phyloP scores from a whole-genome alignment of 2,888 invertebrate genomes.

The Cataglyphis albicans region DNA sequence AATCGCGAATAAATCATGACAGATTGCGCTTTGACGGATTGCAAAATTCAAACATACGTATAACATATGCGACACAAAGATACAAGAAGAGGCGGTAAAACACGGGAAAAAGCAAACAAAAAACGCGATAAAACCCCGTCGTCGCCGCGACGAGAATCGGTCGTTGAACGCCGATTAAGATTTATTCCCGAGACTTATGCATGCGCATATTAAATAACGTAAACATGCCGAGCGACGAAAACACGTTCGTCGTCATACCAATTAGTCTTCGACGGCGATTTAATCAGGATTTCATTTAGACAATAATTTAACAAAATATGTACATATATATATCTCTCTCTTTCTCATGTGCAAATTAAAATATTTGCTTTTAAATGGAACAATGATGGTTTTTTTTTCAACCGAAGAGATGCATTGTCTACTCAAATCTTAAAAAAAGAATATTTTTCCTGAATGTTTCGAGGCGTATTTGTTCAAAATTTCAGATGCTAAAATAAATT shows the following conservation, averaged over 20 bases:
- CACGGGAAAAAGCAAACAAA: constrained; percentile 29
- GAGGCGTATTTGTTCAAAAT: too few relatives aligned
- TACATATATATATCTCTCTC: neutral
- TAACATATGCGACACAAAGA: constrained; percentile 5
- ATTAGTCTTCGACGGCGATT: constrained; percentile 20
- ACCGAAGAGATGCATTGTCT: neutral
- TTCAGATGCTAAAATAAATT: too few relatives aligned
- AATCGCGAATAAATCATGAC: constrained; percentile 36
- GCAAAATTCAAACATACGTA: constrained; percentile 21
- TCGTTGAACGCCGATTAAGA: constrained; percentile 48
- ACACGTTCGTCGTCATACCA: constrained; percentile 38
- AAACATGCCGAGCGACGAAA: constrained; percentile 43
- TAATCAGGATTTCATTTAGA: constrained; percentile 19
- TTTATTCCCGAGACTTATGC: constrained; percentile 26
- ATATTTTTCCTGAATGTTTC: too few relatives aligned
- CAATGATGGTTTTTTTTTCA: neutral
- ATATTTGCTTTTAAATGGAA: neutral
- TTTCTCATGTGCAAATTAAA: neutral
- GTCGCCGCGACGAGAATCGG: constrained; percentile 14
- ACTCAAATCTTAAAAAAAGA: too few relatives aligned
- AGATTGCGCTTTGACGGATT: constrained; percentile 16
- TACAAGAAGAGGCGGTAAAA: constrained; percentile 1
- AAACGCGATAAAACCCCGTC: constrained; percentile 19
- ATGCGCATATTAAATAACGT: constrained; percentile 38
- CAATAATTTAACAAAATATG: constrained; percentile 32